Base-by-base conservation (phyloP, 2,797 vertebrate species). In the Myotis vivesi region DNA sequence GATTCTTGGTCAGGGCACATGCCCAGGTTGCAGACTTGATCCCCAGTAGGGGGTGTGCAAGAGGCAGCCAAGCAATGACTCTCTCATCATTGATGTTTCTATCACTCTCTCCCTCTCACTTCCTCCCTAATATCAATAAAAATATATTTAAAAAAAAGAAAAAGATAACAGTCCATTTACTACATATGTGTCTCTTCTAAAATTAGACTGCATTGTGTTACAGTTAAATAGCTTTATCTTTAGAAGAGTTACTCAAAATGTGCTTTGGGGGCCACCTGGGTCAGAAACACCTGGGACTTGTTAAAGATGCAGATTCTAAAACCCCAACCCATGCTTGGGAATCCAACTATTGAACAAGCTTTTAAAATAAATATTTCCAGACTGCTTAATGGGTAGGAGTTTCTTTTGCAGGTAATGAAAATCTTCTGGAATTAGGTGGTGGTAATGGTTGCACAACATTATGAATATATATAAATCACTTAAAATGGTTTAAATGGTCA, bases 211-310 rank as follows among this genome's bases (percentile, higher is more conserved):
- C 64, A n/a, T 30, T 46, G 2, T 55, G 23, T 16, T 88, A 8
- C 41, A 81, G 25, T 83, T 44, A 92, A 92, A 73, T 44, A 71
- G 38, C 57, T 91, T 77, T 89, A 19, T 51, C 10, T 36, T 96
- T 84, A 77, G 76, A 87, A 13, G n/a, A 85, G 46, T 22, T 57
- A 75, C 38, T 84, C 59, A 81, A 44, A 81, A 88, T 72, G 49
- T 88, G 49, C 19, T 72, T 68, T 91, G 15, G 28, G 25, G 28
- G 87, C 33, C n/a, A 62, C 30, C n/a, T 68, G 53, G 1, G 0
- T 80, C 36, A 88, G 68, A 46, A 88, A 55, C 11, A 53, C 6
- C 38, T 77, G 22, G 8, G 28, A 66, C 33, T 84, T 72, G 13
- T 71, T 68, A 46, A 84, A 81, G 81, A 44, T 82, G 12, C 11